Base-by-base conservation (phyloP, 2,888 invertebrate species). In the Fragum fragum region DNA sequence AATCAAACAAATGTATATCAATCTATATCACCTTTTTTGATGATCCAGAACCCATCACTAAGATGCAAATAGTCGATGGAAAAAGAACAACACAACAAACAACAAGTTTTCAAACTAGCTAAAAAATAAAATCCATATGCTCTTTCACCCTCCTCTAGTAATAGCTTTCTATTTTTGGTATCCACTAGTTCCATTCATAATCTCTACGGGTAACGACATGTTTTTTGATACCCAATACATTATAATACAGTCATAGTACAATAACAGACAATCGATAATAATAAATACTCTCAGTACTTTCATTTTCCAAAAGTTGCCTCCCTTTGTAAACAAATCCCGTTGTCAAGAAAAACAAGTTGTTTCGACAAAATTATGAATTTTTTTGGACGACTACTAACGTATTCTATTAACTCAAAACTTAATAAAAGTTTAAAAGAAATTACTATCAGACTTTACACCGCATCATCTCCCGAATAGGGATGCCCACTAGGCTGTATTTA, bases 1-100 rank as follows among this genome's bases (percentile, higher is more conserved):
- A n/a, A n/a, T n/a, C n/a, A n/a, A n/a, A n/a, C n/a, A n/a, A n/a
- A n/a, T n/a, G n/a, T n/a, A n/a, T n/a, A 36, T 36, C 9, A 6
- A 36, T 36, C 32, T 1, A 23, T 47, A 5, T 32, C 52, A 74
- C 74, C 70, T 70, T 69, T 76, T 66, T 66, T 23, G 76, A 76
- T 11, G 76, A 76, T 29, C 76, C 76, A n/a, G 76, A 76, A 0
- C 76, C 76, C 76, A 76, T 76, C 36, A 28, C 57, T 26, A 3
- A n/a, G 6, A 36, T 66, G 16, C 9, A 66, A 39, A 23, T 68
- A 47, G 68, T 11, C 21, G 5, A 9, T 47, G 3, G 9, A 6
- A 36, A 36, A 36, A 36, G 32, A 9, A 36, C 32, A 36, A 36
- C n/a, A 36, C 32, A 36, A 36, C 9, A 36, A 36, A 36, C 32